These are phyloP conservation scores for Camponotus floridanus DNA, from an alignment of 1,140 invertebrate genomes.

Conservation along the genomic window DNA sequence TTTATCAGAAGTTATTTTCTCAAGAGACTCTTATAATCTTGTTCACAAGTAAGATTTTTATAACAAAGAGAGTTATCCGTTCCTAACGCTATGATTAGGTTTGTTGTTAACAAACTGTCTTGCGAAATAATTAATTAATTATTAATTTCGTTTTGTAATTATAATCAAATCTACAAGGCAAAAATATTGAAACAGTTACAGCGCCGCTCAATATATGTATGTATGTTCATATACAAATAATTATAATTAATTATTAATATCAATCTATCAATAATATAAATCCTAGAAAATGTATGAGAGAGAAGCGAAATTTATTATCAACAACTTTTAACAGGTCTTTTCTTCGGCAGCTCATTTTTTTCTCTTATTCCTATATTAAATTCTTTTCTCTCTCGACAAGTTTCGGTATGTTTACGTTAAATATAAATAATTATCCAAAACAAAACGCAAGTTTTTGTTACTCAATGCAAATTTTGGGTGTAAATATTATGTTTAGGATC, in stretches of 20 bases:
- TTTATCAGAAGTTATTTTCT: slow-evolving; percentile 15
- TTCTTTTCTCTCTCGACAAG: not conserved
- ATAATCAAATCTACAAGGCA: slow-evolving; percentile 7
- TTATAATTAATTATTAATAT: slow-evolving; percentile 37
- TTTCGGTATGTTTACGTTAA: slow-evolving; percentile 35
- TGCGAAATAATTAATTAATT: slow-evolving; percentile 18
- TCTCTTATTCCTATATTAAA: slow-evolving; percentile 57
- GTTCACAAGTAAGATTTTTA: slow-evolving; percentile 40
- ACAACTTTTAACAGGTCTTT: slow-evolving; percentile 64
- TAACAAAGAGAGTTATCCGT: slow-evolving; percentile 51
- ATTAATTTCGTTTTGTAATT: slow-evolving; percentile 15
- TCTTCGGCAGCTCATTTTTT: slow-evolving; percentile 65
- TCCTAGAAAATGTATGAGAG: not conserved
- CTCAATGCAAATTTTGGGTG: slow-evolving; percentile 62
- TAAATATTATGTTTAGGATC: slow-evolving; percentile 64
- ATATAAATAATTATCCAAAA: slow-evolving; percentile 74
- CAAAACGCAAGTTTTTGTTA: slow-evolving; percentile 47
- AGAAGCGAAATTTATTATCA: slow-evolving; percentile 34
- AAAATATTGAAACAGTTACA: slow-evolving; percentile 32
- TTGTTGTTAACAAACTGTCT: slow-evolving; percentile 31
- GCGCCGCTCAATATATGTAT: not conserved
- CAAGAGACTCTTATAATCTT: slow-evolving; percentile 22
- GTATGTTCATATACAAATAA: slow-evolving; percentile 39
- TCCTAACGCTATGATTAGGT: slow-evolving; percentile 31
- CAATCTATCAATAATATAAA: slow-evolving; percentile 20